Percentiles rank a stretch among this genome's conserved stretches.
phyloP scores from a whole-genome alignment of 2,888 invertebrate species.

The Eubasilissa splendida region DNA sequence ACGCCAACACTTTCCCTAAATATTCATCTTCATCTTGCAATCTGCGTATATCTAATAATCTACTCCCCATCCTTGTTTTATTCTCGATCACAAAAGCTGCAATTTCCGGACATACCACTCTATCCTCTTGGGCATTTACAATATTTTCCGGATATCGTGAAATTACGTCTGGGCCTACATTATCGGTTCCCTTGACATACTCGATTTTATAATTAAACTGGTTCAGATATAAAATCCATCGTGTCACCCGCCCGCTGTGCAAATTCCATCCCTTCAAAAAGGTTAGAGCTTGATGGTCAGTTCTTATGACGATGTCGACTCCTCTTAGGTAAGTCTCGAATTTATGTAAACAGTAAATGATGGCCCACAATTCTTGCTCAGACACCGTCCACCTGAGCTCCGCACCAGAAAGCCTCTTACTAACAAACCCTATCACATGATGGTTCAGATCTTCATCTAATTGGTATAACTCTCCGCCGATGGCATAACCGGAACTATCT shows the following conservation, averaged over 20 bases:
- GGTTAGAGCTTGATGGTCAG: slow-evolving; percentile 53
- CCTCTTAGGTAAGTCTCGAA: slow-evolving; percentile 60
- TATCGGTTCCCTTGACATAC: slow-evolving; percentile 16
- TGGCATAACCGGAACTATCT: slow-evolving; percentile 47
- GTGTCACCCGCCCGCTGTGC: slow-evolving; percentile 56
- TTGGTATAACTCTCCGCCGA: slow-evolving; percentile 58
- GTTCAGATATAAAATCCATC: slow-evolving; percentile 57
- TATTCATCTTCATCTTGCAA: no score
- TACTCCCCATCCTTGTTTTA: not conserved
- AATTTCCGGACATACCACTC: not conserved
- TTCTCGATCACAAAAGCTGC: slow-evolving; percentile 2
- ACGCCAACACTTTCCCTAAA: no score
- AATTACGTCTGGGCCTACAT: slow-evolving; percentile 22
- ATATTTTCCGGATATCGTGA: slow-evolving; percentile 15
- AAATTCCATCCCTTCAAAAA: slow-evolving; percentile 59
- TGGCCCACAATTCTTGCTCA: slow-evolving; percentile 56
- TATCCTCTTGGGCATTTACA: slow-evolving; percentile 11
- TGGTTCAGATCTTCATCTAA: slow-evolving; percentile 45
- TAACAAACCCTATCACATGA: slow-evolving; percentile 57
- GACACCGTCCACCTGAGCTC: slow-evolving; percentile 59
- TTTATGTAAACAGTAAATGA: slow-evolving; percentile 58
- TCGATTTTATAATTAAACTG: slow-evolving; percentile 22
- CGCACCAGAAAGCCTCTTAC: slow-evolving; percentile 55
- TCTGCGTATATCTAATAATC: no score
- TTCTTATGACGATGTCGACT: slow-evolving; percentile 56